Evolutionary conservation across 2,797 vertebrate species (phyloP).

Genomic region (Cynopterus sphinx): DNA sequence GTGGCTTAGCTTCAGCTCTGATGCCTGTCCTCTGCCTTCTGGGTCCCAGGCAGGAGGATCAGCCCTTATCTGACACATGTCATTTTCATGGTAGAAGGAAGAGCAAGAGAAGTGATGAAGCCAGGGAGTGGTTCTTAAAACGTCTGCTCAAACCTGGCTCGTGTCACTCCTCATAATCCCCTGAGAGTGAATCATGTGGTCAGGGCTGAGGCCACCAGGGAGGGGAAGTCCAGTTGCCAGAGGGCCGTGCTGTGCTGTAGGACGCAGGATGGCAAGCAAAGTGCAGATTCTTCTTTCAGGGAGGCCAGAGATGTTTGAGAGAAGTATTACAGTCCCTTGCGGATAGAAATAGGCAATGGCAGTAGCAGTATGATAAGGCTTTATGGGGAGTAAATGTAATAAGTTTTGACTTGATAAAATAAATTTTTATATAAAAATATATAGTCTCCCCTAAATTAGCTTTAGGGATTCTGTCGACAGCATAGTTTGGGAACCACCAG

Average conservation of each 20-base stretch:
- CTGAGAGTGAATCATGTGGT: neutral
- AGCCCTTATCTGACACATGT: neutral
- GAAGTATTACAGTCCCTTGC: neutral
- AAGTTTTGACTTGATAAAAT: neutral
- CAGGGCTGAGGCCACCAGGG: neutral
- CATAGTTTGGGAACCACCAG: neutral
- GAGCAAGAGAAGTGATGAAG: neutral
- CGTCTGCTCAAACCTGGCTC: neutral
- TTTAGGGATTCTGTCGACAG: neutral
- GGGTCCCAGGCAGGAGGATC: neutral
- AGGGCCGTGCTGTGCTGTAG: neutral
- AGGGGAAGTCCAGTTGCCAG: accelerated
- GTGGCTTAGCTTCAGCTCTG: neutral
- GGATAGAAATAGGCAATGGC: neutral
- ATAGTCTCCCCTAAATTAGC: neutral
- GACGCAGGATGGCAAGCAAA: accelerated
- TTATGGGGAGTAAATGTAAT: neutral
- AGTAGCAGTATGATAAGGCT: neutral
- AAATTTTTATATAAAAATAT: neutral
- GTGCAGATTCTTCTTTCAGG: neutral
- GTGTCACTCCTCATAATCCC: neutral
- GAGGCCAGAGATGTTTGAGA: neutral
- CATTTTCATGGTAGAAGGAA: neutral
- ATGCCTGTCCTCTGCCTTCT: neutral
- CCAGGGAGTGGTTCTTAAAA: neutral